These are phyloP conservation scores for Ceratina japonica DNA, from an alignment of 1,140 invertebrate genomes.

Conservation along the genomic window DNA sequence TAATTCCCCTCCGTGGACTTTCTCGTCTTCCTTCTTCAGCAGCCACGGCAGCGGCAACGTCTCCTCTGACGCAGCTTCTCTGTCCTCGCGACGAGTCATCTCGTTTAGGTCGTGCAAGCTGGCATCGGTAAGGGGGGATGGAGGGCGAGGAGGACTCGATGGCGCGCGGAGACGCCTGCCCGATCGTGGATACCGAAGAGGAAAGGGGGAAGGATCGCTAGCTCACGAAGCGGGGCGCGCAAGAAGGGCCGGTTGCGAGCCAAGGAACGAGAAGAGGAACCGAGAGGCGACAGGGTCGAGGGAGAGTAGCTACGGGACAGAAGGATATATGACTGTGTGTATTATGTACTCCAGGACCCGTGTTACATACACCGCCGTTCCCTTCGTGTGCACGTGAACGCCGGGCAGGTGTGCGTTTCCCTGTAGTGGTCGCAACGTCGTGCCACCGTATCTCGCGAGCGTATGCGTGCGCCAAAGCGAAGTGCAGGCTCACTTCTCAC, in stretches of 20 bases:
- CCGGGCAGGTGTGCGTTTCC: constrained; percentile 28
- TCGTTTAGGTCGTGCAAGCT: constrained; percentile 61
- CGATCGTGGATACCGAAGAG: background rate
- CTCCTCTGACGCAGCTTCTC: constrained; percentile 58
- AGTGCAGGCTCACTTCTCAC: constrained; percentile 56
- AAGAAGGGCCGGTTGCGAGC: constrained; percentile 43
- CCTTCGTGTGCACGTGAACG: constrained; percentile 17
- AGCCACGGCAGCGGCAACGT: constrained; percentile 23
- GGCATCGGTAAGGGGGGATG: constrained; percentile 7
- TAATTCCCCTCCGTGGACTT: constrained; percentile 14
- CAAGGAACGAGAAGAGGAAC: constrained; percentile 57
- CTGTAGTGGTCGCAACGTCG: background rate
- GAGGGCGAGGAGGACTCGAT: constrained; percentile 37
- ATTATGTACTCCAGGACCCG: constrained; percentile 57
- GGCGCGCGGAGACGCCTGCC: constrained; percentile 28
- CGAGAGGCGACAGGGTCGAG: constrained; percentile 66
- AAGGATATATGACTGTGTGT: constrained; percentile 65
- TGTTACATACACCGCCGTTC: constrained; percentile 58
- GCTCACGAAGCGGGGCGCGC: constrained; percentile 12
- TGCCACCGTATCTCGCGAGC: background rate
- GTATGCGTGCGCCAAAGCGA: background rate
- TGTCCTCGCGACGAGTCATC: constrained; percentile 63
- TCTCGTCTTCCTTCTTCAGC: constrained; percentile 12
- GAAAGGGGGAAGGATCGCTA: constrained; percentile 30
- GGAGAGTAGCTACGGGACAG: constrained; percentile 67